Percentiles rank a stretch among this genome's conserved stretches.
Conservation (phyloP, 2,113 vertebrate species). For the Paradoxurus hermaphroditus region DNA sequence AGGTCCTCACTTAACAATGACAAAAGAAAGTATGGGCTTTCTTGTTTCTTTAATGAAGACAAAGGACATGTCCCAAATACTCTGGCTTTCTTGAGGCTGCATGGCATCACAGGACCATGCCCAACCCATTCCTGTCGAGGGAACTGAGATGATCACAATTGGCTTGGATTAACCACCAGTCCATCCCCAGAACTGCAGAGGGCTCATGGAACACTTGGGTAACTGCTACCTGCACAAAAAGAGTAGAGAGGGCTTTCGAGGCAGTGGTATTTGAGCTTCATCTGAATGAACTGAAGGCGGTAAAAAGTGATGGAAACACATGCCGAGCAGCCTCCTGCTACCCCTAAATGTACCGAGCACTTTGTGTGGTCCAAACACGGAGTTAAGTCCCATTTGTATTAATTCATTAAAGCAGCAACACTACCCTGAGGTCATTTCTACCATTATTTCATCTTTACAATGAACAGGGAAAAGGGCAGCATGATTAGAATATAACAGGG, state of each 20-base stretch:
- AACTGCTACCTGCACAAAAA: background rate
- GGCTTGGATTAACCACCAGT: background rate
- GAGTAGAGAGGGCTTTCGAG: background rate
- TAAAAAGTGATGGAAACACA: background rate
- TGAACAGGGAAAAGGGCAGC: background rate
- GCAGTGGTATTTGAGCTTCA: background rate
- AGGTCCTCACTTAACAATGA: background rate
- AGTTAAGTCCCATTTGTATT: background rate
- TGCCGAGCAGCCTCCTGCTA: background rate
- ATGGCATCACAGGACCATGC: background rate
- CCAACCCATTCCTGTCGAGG: background rate
- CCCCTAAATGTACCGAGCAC: background rate
- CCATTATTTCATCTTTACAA: background rate
- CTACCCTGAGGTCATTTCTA: background rate
- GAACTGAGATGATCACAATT: background rate
- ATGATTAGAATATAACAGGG: background rate
- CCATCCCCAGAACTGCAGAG: background rate
- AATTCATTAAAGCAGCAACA: background rate
- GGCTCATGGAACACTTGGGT: background rate
- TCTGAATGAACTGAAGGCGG: background rate
- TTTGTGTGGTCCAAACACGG: background rate
- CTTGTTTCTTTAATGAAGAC: background rate
- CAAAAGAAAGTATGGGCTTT: background rate
- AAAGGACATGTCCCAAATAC: background rate
- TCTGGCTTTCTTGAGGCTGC: background rate